Evolutionary conservation across 1,140 invertebrate species (phyloP), one percentile per base, ranked within the genome.

Genomic region (Eubasilissa regina): DNA sequence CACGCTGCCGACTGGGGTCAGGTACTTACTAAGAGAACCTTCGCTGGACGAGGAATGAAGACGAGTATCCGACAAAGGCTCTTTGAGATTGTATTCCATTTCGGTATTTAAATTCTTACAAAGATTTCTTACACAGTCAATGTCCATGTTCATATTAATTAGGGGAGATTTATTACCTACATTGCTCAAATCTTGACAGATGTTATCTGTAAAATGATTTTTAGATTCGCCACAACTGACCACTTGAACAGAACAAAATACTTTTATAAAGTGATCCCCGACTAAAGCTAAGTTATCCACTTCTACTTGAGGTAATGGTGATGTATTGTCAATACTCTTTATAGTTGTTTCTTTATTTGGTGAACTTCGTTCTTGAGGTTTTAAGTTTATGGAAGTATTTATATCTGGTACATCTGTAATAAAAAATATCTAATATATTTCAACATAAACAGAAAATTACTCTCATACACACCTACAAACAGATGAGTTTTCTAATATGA

Each of bases 1-100:
- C 13, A 78, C 55, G 43, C 78, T 82, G 8, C 78, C 81, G 0
- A 72, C 68, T 3, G 81, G 81, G 13, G 81, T 82, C n/a, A 51
- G 25, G 15, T 78, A 80, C 64, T 82, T 83, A 53, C 79, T 78
- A 3, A 83, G 73, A 21, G 81, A 83, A n/a, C 77, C 76, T 45
- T 83, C 81, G 25, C 81, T 83, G n/a, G 78, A 78, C 3, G 78
- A 79, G 12, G 81, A 80, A 15, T 75, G 15, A 13, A 68, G 19
- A 3, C 78, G 47, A 19, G 47, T 51, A 19, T 53, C 72, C 13
- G 21, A 9, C 45, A 47, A n/a, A 8, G 77, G 72, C 15, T 79
- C 78, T 25, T 79, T 79, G 3, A 79, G 17, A 68, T 55, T 55
- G 17, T 21, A n/a, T 11, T 75, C 70, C 6, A 19, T 21, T 17